Conservation (phyloP, 2,797 vertebrate species). For the Halcyon chelicuti region DNA sequence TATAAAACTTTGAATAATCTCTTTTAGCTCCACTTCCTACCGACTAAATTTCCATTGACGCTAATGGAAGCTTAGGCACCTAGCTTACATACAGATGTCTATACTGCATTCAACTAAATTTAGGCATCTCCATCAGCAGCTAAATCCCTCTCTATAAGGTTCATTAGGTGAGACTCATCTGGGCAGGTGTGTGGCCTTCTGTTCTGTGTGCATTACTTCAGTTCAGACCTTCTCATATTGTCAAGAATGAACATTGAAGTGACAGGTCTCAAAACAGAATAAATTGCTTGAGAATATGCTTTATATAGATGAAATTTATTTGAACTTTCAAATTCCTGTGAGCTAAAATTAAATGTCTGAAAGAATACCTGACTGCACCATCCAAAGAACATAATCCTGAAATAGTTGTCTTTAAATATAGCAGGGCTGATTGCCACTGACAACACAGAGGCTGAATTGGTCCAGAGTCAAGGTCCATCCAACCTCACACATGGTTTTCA, state of each 20-base stretch:
- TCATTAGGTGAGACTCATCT: neutral
- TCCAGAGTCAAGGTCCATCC: neutral
- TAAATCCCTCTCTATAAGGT: neutral
- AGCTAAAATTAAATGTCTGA: slow-evolving; percentile 27
- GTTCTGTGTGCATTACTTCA: neutral
- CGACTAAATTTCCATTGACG: neutral
- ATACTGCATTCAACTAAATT: neutral
- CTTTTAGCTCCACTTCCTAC: neutral
- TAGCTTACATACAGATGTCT: neutral
- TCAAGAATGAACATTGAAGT: neutral
- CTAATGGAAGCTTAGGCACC: neutral
- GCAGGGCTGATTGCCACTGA: rapidly evolving
- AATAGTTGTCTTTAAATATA: neutral
- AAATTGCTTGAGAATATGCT: slow-evolving; percentile 18
- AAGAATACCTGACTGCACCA: neutral
- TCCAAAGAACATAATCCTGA: neutral
- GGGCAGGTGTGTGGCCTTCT: slow-evolving; percentile 13
- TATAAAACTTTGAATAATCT: neutral
- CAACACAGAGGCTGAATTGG: neutral
- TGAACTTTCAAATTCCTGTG: neutral
- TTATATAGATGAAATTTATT: slow-evolving; percentile 1
- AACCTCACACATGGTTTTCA: neutral
- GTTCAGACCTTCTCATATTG: neutral
- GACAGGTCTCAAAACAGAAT: slow-evolving; percentile 25
- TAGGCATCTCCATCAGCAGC: neutral